A percentile compares a stretch with the other conserved stretches of the same genome.
Conservation (phyloP, 2,113 vertebrate genomes). For the Onychostoma macrolepis region DNA sequence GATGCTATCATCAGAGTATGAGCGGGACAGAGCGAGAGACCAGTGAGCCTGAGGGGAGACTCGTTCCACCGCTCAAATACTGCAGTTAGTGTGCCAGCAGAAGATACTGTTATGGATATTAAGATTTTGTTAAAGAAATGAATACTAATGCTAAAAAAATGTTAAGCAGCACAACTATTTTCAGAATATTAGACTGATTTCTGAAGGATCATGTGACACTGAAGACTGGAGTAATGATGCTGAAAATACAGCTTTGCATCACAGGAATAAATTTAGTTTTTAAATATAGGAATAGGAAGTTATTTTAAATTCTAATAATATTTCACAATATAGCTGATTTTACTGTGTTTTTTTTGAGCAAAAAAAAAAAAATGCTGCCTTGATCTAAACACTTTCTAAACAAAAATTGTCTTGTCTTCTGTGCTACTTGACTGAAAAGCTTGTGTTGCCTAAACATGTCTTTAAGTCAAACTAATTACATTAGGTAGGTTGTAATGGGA, state of each 20-base stretch:
- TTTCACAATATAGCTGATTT: background rate
- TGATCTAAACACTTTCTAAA: background rate
- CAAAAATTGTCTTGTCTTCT: background rate
- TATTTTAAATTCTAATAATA: background rate
- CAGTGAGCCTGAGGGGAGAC: background rate
- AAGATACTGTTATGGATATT: background rate
- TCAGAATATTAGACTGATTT: background rate
- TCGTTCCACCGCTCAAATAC: background rate
- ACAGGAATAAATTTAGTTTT: background rate
- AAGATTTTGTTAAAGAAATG: background rate
- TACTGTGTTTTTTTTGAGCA: background rate
- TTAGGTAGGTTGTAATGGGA: background rate
- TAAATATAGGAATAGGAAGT: background rate
- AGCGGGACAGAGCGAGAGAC: background rate
- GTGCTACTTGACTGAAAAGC: background rate
- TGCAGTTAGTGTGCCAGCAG: no score
- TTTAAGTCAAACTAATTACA: background rate
- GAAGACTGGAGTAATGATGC: background rate
- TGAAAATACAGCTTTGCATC: background rate
- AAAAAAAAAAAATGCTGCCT: background rate
- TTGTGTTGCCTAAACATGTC: background rate
- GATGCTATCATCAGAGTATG: constrained; percentile 13
- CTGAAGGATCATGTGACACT: background rate
- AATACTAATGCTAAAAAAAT: background rate
- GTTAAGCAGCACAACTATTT: background rate